These are phyloP conservation scores for Adoxophyes honmai DNA, from an alignment of 1,140 invertebrate species.

Conservation along the genomic window DNA sequence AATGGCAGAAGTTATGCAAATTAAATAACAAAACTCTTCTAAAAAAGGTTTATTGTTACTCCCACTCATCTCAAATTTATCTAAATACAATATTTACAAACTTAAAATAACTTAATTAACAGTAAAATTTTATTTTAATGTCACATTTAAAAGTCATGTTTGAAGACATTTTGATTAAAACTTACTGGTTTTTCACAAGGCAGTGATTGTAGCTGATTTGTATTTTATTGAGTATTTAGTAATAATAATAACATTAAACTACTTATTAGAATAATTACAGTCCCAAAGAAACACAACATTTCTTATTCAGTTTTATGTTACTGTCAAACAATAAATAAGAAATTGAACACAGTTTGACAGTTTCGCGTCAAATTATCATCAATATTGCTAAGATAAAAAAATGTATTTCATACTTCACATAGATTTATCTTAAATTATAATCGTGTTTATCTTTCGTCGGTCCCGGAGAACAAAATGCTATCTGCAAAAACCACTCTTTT, in stretches of 20 bases:
- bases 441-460: no score
- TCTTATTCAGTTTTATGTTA: neutral
- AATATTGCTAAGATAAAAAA: no score
- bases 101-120: slow-evolving; percentile 47
- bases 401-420: no score
- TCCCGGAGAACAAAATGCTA: no score
- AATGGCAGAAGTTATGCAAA: no score
- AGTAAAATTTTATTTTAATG: slow-evolving; percentile 35
- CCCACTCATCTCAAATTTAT: slow-evolving; percentile 67
- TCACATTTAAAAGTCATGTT: slow-evolving; percentile 28
- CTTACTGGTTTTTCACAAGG: slow-evolving; percentile 43
- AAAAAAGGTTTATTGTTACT: slow-evolving; percentile 66
- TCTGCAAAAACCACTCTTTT: no score
- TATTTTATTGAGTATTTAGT: slow-evolving; percentile 56
- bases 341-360: neutral
- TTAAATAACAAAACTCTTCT: slow-evolving; percentile 22
- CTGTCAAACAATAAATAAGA: no score
- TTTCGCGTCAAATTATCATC: no score
- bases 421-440: no score
- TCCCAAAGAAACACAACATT: slow-evolving; percentile 57
- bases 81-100: slow-evolving; percentile 75
- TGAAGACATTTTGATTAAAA: slow-evolving; percentile 7
- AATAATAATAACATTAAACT: slow-evolving; percentile 33
- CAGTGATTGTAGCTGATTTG: slow-evolving; percentile 66
- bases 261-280: slow-evolving; percentile 40